Evolutionary conservation across 2,113 vertebrate genomes (phyloP).

Genomic region (Lepisosteus oculatus): DNA sequence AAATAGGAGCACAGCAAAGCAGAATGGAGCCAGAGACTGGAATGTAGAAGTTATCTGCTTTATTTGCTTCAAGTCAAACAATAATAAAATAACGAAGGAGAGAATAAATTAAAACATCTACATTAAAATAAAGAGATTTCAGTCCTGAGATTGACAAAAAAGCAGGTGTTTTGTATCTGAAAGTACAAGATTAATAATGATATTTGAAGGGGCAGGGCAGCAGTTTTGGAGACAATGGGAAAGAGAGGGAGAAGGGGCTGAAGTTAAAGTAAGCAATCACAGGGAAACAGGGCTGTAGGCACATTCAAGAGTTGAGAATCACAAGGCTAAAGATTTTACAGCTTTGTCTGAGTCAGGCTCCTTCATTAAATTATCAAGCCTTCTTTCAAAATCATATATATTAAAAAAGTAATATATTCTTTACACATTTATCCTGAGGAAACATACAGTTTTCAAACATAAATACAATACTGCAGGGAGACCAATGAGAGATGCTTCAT

Average conservation of each 20-base stretch:
- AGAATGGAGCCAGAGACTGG: conserved; percentile 9
- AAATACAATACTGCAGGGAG: conserved; percentile 68
- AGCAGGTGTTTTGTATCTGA: conserved; percentile 39
- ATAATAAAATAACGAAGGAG: conserved; percentile 60
- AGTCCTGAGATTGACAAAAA: conserved; percentile 70
- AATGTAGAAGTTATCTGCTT: conserved; percentile 55
- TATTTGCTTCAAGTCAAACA: conserved; percentile 66
- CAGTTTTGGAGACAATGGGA: conserved; percentile 36
- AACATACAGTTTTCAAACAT: conserved; percentile 65
- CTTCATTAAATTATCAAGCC: conserved; percentile 30
- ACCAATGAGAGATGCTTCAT: conserved; percentile 67
- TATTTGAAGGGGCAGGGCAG: conserved; percentile 51
- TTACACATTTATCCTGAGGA: conserved; percentile 71
- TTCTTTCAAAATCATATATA: conserved; percentile 54
- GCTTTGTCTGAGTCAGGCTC: conserved; percentile 62
- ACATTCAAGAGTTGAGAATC: conserved; percentile 62
- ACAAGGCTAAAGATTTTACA: conserved; percentile 60
- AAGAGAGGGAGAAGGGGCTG: conserved; percentile 42
- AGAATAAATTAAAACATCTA: conserved; percentile 60
- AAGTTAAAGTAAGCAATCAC: conserved; percentile 54
- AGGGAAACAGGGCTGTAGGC: conserved; percentile 61
- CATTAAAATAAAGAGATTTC: conserved; percentile 61
- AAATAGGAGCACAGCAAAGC: not conserved
- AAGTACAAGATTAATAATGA: conserved; percentile 48
- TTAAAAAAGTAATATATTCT: conserved; percentile 46